Evolutionary conservation across 2,888 invertebrate genomes (phyloP), one percentile per base, ranked within the genome.

Genomic region (Carterocephalus palaemon): DNA sequence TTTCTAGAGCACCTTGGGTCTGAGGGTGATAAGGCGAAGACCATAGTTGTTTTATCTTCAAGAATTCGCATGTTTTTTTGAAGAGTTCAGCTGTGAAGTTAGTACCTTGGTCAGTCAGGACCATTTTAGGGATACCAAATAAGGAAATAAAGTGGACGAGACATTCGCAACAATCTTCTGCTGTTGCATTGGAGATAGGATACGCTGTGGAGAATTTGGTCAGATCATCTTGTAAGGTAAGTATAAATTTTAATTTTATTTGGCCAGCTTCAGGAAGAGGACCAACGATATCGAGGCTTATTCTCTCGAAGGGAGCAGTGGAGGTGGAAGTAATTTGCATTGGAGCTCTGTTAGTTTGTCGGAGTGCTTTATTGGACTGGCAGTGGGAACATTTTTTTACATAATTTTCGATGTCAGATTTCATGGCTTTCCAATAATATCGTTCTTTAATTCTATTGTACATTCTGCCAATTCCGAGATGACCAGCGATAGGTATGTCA

Each of bases 1-100:
- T 20, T 32, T 58, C 54, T 15, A 56, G 28, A 1, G 56, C 59
- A n/a, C 56, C 59, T 16, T 56, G 46, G 1, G 56, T 55, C 23
- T 45, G 38, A 2, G 37, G 46, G 6, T 47, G 40, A 52, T 49
- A n/a, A 46, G 53, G 31, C 46, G 54, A 20, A 6, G 47, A 22
- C 10, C 28, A 52, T n/a, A 51, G 3, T 2, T 26, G 13, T 48
- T 52, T 51, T 2, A 54, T 47, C 31, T 50, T 50, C 5, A 48
- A 29, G 6, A 52, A 31, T 12, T 24, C 4, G 2, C 20, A 32
- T 7, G 23, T 26, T 33, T 50, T 12, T 29, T 49, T 52, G 15
- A 48, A 49, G 3, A 49, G 2, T 4, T 46, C 46, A 6, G 46
- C 23, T 3, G 37, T 46, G 12, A 46, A 43, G 10, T 12, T 17